Conservation (phyloP, 2,888 invertebrate genomes). For the Chymomyza amoena region DNA sequence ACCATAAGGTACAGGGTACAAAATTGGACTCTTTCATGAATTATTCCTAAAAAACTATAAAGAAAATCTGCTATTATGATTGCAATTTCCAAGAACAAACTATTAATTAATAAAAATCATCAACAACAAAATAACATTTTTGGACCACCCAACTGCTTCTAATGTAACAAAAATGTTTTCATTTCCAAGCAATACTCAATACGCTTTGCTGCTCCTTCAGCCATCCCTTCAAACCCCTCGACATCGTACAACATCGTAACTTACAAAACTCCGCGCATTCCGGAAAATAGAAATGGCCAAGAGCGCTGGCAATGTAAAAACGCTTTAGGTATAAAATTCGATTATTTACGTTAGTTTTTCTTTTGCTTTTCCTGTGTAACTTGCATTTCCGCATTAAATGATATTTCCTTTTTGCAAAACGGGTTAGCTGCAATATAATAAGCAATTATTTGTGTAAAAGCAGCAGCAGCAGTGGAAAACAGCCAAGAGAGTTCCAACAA, state of each 20-base stretch:
- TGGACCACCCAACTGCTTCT: background rate
- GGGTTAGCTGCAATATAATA: constrained; percentile 42
- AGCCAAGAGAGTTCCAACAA: constrained; percentile 2
- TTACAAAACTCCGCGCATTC: constrained; percentile 13
- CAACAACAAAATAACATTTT: background rate
- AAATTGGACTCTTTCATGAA: too few relatives aligned
- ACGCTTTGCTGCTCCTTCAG: background rate
- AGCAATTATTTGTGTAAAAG: constrained; percentile 58
- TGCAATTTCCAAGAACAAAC: too few relatives aligned
- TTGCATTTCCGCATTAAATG: constrained; percentile 52
- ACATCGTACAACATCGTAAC: constrained; percentile 20
- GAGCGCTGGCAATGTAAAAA: constrained; percentile 37
- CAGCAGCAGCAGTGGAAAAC: constrained; percentile 18
- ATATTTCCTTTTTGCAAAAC: constrained; percentile 55
- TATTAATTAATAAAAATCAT: background rate
- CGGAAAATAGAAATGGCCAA: constrained; percentile 5
- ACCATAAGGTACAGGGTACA: too few relatives aligned
- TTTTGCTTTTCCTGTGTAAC: constrained; percentile 9
- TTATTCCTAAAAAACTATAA: too few relatives aligned
- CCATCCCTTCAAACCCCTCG: constrained; percentile 7
- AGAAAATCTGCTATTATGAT: too few relatives aligned
- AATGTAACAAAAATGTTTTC: background rate
- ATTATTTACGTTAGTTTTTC: constrained; percentile 68
- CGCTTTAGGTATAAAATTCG: constrained; percentile 69
- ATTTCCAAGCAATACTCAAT: background rate